A percentile compares a stretch with the other conserved stretches of the same genome.
phyloP scores from a whole-genome alignment of 2,113 vertebrate species.

The Charadrius vociferus region DNA sequence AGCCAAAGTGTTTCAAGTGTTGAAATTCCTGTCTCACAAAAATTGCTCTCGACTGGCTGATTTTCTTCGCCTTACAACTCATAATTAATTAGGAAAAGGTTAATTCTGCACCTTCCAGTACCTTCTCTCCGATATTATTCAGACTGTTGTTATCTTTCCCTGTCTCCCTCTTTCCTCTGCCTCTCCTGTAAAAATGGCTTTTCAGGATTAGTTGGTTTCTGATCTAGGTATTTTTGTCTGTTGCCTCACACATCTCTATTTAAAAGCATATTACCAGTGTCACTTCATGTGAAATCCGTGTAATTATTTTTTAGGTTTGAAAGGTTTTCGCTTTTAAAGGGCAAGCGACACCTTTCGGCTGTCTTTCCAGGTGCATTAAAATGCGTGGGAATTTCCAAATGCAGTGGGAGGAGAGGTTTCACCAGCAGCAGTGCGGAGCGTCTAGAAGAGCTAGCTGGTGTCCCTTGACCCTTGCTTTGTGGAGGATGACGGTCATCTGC shows the following conservation, averaged over 20 bases:
- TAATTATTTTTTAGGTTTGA: conserved; percentile 20
- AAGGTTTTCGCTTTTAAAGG: conserved; percentile 31
- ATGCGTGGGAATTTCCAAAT: not conserved
- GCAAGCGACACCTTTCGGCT: not conserved
- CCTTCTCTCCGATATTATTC: not conserved
- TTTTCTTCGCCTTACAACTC: not conserved
- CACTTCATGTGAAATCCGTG: not conserved
- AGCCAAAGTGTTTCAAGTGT: not conserved
- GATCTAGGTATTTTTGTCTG: not conserved
- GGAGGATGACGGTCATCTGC: not conserved
- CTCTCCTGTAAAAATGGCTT: not conserved
- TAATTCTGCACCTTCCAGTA: not conserved
- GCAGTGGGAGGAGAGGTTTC: not conserved
- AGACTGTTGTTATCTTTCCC: not conserved
- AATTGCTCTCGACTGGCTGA: not conserved
- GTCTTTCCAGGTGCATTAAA: not conserved
- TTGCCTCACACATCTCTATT: not conserved
- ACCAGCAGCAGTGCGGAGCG: not conserved
- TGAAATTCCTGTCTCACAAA: not conserved
- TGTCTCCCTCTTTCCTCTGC: not conserved
- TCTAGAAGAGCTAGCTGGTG: not conserved
- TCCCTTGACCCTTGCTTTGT: not conserved
- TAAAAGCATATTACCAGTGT: not conserved
- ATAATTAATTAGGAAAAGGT: not conserved
- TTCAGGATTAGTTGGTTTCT: not conserved